Conservation (phyloP, 92 coral and sea anemone species). For the Parazoanthus darwini region DNA sequence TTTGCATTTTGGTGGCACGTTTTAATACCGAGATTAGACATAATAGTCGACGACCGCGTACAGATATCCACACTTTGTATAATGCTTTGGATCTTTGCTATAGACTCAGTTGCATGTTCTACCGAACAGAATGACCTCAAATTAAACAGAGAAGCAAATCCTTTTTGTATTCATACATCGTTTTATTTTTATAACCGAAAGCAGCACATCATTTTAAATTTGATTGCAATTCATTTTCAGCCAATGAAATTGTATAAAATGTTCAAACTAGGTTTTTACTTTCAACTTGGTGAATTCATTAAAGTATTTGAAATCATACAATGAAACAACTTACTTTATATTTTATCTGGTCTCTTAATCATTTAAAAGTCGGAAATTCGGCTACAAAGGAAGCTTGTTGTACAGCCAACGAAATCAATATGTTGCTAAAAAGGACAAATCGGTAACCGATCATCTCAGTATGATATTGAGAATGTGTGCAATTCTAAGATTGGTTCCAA, state of each 20-base stretch:
- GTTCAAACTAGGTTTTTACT: too few species aligned
- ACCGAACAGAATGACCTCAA: background rate
- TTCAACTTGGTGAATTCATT: background rate
- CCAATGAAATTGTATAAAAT: background rate
- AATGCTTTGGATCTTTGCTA: background rate
- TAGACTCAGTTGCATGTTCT: background rate
- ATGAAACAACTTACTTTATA: background rate
- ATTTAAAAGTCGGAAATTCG: background rate
- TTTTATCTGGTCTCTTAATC: background rate
- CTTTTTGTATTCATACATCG: background rate
- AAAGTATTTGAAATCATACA: background rate
- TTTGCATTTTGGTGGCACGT: constrained; percentile 16
- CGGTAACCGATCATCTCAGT: background rate
- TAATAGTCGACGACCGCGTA: background rate
- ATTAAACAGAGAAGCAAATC: background rate
- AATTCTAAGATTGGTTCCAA: too few species aligned
- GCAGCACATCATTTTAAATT: background rate
- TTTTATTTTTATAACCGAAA: background rate
- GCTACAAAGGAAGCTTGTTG: background rate
- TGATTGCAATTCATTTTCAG: background rate
- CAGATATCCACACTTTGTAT: background rate
- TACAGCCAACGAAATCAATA: background rate
- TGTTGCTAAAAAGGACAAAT: background rate
- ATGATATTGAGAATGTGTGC: too few species aligned
- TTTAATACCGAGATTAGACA: background rate